Conservation (phyloP, 2,888 invertebrate genomes). For the Sphaerophoria rueppellii region DNA sequence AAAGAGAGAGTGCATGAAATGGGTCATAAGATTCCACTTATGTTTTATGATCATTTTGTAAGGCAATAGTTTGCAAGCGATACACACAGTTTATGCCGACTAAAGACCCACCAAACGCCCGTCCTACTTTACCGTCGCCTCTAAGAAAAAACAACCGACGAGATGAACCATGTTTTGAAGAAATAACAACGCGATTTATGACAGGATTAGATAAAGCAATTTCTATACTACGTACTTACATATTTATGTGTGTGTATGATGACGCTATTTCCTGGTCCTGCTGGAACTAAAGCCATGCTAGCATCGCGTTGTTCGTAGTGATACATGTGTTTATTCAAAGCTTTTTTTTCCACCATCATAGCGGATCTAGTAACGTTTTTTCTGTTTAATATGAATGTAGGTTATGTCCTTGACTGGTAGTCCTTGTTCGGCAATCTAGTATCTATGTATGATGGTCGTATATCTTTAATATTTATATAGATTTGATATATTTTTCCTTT, state of each 20-base stretch:
- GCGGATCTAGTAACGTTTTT: too few relatives aligned
- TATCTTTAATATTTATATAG: slow-evolving; percentile 4
- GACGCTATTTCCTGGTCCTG: background rate
- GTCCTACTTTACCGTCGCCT: too few relatives aligned
- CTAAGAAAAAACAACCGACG: slow-evolving; percentile 2
- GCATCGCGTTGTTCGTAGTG: background rate
- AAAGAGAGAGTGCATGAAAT: slow-evolving; percentile 37
- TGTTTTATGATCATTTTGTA: slow-evolving; percentile 45
- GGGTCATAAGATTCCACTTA: slow-evolving; percentile 41
- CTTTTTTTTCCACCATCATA: background rate
- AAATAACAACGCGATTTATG: slow-evolving; percentile 53
- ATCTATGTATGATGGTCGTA: slow-evolving; percentile 11
- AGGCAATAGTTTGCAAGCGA: slow-evolving; percentile 12
- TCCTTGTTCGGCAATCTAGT: slow-evolving; percentile 14
- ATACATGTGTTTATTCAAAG: slow-evolving; percentile 25
- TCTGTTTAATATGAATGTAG: background rate
- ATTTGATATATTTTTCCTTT: background rate
- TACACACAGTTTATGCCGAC: slow-evolving; percentile 43
- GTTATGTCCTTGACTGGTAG: slow-evolving; percentile 25
- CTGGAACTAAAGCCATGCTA: background rate
- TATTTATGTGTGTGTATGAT: background rate
- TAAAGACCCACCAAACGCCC: slow-evolving; percentile 28
- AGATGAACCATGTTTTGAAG: slow-evolving; percentile 46
- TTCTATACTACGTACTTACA: background rate
- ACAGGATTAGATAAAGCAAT: slow-evolving; percentile 31